Percentiles rank a stretch among this genome's conserved stretches.
Conservation (phyloP, 2,888 invertebrate genomes). For the Agonopterix subpropinquella region DNA sequence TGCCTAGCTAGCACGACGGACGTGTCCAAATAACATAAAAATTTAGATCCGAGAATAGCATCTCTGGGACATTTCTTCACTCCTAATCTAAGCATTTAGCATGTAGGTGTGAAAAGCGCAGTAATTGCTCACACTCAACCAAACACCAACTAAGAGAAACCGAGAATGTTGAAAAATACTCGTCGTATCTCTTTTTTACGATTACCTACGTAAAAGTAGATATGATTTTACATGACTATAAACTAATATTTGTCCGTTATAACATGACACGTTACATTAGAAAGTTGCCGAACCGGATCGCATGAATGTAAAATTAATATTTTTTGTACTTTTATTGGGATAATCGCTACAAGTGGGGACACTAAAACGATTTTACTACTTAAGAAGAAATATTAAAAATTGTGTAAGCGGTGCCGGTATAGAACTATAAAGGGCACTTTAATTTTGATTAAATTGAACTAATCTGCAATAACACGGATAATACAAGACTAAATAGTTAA, state of each 20-base stretch:
- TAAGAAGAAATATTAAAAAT: too few species aligned
- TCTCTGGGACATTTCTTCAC: slow-evolving; percentile 52
- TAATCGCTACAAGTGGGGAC: too few species aligned
- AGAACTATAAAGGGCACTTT: too few species aligned
- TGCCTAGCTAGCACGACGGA: slow-evolving; percentile 23
- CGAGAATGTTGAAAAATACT: background rate
- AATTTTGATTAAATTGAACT: too few species aligned
- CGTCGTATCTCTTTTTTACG: background rate
- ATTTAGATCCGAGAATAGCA: slow-evolving; percentile 32
- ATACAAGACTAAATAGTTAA: too few species aligned
- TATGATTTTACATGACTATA: background rate
- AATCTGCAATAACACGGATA: too few species aligned
- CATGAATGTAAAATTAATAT: background rate
- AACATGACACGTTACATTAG: background rate
- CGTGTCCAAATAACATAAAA: slow-evolving; percentile 14
- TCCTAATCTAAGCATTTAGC: slow-evolving; percentile 54
- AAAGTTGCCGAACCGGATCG: slow-evolving; percentile 1
- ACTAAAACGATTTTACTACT: too few species aligned
- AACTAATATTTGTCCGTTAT: background rate
- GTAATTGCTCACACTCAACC: slow-evolving; percentile 50
- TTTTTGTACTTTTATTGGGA: background rate
- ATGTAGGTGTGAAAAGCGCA: slow-evolving; percentile 62
- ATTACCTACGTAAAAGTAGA: background rate
- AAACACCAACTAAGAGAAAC: slow-evolving; percentile 16
- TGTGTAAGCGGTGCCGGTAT: too few species aligned